Conservation (phyloP, 2,113 vertebrate genomes). For the Ciconia boyciana region DNA sequence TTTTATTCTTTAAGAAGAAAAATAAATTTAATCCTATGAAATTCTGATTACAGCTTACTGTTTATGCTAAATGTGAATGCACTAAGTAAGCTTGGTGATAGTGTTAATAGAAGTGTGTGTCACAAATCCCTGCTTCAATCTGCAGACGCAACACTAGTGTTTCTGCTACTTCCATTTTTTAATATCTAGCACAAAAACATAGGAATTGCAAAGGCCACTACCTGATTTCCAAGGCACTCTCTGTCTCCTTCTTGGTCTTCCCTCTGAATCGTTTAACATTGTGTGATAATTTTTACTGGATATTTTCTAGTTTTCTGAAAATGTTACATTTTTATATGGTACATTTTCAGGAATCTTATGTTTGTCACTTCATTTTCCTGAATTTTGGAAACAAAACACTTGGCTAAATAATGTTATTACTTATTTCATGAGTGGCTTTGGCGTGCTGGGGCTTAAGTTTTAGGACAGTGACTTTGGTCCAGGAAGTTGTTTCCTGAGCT, state of each 20-base stretch:
- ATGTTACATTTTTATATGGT: not conserved
- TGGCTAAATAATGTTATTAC: not conserved
- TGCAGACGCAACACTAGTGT: not conserved
- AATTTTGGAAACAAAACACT: not conserved
- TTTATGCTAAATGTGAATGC: not conserved
- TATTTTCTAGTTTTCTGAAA: not conserved
- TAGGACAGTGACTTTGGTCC: not conserved
- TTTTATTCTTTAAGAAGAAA: not conserved
- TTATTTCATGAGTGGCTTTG: not conserved
- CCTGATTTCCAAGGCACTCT: not conserved
- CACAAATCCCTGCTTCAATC: not conserved
- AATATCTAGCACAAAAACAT: not conserved
- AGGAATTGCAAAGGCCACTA: not conserved
- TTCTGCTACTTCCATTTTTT: not conserved
- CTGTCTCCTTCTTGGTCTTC: not conserved
- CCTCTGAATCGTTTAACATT: not conserved
- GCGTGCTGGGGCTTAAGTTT: not conserved
- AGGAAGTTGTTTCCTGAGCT: not conserved
- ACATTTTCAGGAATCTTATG: not conserved
- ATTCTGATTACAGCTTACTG: not conserved
- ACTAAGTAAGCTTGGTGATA: not conserved
- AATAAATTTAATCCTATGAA: not conserved
- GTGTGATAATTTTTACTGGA: not conserved
- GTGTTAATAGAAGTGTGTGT: not conserved
- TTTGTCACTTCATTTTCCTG: not conserved